phyloP scores from a whole-genome alignment of 2,113 vertebrate genomes.

The Donacobius atricapilla region DNA sequence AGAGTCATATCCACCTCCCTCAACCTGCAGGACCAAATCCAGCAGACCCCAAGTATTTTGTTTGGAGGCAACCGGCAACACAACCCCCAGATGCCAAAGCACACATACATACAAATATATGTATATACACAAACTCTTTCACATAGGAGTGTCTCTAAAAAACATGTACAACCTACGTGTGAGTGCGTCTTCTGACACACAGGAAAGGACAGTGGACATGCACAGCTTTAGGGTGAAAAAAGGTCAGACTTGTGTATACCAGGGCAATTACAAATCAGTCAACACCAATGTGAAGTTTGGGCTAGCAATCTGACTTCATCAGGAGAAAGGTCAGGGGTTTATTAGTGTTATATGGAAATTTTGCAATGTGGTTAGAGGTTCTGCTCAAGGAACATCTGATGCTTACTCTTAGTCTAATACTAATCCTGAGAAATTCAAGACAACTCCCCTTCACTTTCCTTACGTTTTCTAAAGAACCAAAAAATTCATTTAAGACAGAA shows the following conservation, averaged over 20 bases:
- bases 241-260: neutral
- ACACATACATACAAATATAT: neutral
- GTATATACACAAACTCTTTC: neutral
- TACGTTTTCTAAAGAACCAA: neutral
- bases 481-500: neutral
- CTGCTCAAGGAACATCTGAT: neutral
- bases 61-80: neutral
- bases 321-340: neutral
- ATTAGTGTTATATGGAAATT: neutral
- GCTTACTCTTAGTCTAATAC: neutral
- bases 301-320: neutral
- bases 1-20: neutral
- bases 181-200: neutral
- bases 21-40: neutral
- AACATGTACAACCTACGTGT: fast-evolving
- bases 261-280: neutral
- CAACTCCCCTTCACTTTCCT: fast-evolving
- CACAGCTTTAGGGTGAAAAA: neutral
- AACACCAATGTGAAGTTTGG: neutral
- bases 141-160: neutral
- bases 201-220: neutral
- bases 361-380: neutral
- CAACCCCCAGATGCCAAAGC: neutral
- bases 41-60: neutral
- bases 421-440: neutral